Conservation (phyloP, 2,888 invertebrate genomes). For the Pycnomerus fuliginosus region DNA sequence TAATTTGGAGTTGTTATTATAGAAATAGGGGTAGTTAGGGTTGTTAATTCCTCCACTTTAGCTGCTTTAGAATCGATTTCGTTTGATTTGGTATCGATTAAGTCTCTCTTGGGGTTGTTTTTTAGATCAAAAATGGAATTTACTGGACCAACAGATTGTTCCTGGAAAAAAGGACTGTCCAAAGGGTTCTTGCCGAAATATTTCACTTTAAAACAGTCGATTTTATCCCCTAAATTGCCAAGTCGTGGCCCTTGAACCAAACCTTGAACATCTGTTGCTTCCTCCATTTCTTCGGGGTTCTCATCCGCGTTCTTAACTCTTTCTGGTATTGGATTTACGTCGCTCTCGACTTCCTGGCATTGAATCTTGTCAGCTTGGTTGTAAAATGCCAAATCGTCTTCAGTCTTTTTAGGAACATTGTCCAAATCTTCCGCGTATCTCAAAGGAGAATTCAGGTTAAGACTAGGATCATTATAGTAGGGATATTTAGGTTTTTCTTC, state of each 20-base stretch:
- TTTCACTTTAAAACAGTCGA: conserved; percentile 72
- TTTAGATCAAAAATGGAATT: conserved; percentile 47
- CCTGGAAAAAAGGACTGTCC: conserved; percentile 71
- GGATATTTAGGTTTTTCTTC: conserved; percentile 60
- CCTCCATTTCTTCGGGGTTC: conserved; percentile 44
- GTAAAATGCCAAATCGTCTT: conserved; percentile 71
- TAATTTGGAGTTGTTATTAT: conserved; percentile 43
- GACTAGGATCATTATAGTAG: conserved; percentile 56
- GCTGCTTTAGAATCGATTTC: background rate
- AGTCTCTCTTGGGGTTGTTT: background rate
- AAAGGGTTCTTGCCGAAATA: conserved; percentile 75
- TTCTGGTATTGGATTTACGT: conserved; percentile 59
- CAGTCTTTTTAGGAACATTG: conserved; percentile 63
- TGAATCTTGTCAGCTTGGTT: conserved; percentile 57
- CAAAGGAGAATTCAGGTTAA: conserved; percentile 62
- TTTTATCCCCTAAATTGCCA: conserved; percentile 67
- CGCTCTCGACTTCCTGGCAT: conserved; percentile 59
- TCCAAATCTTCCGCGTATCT: conserved; percentile 66
- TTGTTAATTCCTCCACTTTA: background rate
- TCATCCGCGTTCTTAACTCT: conserved; percentile 45
- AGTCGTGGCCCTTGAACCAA: conserved; percentile 56
- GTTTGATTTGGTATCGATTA: background rate
- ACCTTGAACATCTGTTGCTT: conserved; percentile 39
- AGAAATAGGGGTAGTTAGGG: conserved; percentile 18
- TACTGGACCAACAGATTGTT: conserved; percentile 57